A percentile compares a stretch with the other conserved stretches of the same genome.
Conservation (phyloP, 37 sponge, comb jelly and placozoan species). For the Crambe crambe region DNA sequence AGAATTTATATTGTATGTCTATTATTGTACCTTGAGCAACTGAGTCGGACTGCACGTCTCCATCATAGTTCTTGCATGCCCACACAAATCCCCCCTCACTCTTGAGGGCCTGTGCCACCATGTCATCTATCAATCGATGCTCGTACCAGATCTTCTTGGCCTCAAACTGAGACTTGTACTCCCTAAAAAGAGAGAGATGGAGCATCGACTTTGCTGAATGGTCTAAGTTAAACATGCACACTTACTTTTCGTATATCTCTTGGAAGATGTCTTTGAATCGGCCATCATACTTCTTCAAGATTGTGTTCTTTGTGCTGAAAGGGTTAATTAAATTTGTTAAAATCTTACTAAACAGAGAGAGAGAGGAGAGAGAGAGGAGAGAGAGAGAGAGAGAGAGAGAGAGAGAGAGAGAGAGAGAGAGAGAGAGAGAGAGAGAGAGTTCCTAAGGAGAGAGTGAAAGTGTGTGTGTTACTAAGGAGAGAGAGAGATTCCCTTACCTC, state of each 20-base stretch:
- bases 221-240: too few species aligned
- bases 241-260: conserved; percentile 85
- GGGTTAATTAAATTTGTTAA: too few species aligned
- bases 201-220: background rate
- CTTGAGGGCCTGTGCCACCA: conserved; percentile 96
- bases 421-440: conserved; percentile 7
- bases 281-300: conserved; percentile 95
- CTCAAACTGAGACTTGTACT: conserved; percentile 86
- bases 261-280: conserved; percentile 94
- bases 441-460: too few species aligned
- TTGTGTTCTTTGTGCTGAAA: conserved; percentile 97
- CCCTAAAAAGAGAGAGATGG: conserved; percentile 26
- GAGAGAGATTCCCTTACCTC: conserved; percentile 51
- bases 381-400: conserved; percentile 3
- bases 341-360: too few species aligned
- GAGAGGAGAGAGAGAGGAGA: background rate
- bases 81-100: conserved; percentile 96
- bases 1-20: too few species aligned
- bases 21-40: conserved; percentile 87
- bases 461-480: background rate
- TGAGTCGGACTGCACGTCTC: conserved; percentile 94
- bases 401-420: conserved; percentile 13
- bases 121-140: conserved; percentile 96
- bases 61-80: conserved; percentile 99
- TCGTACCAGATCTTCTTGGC: conserved; percentile 93